Conservation (phyloP, 2,797 vertebrate species). For the Peromyscus attwateri region DNA sequence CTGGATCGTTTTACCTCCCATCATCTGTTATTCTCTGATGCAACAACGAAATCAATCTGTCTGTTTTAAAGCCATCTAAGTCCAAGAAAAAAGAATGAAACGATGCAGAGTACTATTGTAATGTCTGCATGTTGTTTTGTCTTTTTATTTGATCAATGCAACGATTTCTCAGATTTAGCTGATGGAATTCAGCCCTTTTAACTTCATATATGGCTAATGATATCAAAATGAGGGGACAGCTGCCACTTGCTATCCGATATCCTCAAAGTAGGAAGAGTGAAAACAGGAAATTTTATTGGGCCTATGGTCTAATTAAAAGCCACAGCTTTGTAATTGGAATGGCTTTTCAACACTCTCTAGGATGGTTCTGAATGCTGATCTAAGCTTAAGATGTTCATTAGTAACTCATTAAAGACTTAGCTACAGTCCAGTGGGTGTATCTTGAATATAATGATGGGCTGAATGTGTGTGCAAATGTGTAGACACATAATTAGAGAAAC, state of each 20-base stretch:
- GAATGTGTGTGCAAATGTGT: slow-evolving; percentile 61
- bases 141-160: slow-evolving; percentile 46
- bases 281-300: slow-evolving; percentile 58
- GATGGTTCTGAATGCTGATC: slow-evolving; percentile 69
- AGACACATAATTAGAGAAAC: slow-evolving; percentile 76
- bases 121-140: slow-evolving; percentile 36
- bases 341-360: slow-evolving; percentile 72
- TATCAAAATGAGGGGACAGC: background rate
- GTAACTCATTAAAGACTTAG: slow-evolving; percentile 80
- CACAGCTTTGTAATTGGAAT: slow-evolving; percentile 66
- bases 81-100: slow-evolving; percentile 49
- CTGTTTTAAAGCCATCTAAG: slow-evolving; percentile 60
- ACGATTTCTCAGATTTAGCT: slow-evolving; percentile 27
- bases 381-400: slow-evolving; percentile 82
- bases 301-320: slow-evolving; percentile 76
- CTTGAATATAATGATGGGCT: slow-evolving; percentile 66
- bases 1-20: background rate
- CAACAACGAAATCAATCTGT: slow-evolving; percentile 74
- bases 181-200: background rate
- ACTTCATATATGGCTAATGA: slow-evolving; percentile 55
- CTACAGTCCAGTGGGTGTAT: slow-evolving; percentile 74
- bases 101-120: background rate
- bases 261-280: slow-evolving; percentile 40
- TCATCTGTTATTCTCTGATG: slow-evolving; percentile 49
- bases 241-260: slow-evolving; percentile 31